Evolutionary conservation across 2,797 vertebrate species (phyloP).

Genomic region (Anas acuta): DNA sequence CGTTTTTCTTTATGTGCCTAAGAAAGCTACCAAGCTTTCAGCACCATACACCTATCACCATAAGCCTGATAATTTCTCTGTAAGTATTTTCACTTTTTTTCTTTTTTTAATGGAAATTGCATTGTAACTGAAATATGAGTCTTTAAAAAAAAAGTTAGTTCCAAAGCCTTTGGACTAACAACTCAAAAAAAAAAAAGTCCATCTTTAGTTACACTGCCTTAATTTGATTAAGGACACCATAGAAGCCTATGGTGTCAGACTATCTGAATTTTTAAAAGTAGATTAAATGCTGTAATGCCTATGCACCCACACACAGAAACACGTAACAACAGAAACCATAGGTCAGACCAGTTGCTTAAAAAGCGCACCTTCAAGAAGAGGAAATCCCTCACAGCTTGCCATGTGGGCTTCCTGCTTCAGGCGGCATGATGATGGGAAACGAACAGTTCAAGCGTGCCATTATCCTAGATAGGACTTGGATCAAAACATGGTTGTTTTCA

Average conservation of each 20-base stretch:
- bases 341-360: neutral
- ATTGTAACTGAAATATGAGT: neutral
- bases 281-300: neutral
- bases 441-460: neutral
- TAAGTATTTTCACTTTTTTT: neutral
- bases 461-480: neutral
- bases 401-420: neutral
- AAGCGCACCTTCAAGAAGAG: neutral
- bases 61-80: neutral
- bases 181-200: neutral
- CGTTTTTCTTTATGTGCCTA: neutral
- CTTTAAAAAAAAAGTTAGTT: neutral
- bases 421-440: neutral
- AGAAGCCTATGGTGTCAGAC: neutral
- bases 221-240: neutral
- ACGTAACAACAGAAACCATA: neutral
- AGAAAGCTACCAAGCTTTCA: neutral
- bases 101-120: neutral
- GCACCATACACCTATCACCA: neutral
- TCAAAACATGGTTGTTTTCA: neutral
- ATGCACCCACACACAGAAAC: rapidly evolving
- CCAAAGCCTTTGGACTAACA: neutral
- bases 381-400: neutral
- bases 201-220: neutral
- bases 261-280: neutral